Evolutionary conservation across 2,888 invertebrate species (phyloP), one percentile per base, ranked within the genome.

Genomic region (Acleris laterana): DNA sequence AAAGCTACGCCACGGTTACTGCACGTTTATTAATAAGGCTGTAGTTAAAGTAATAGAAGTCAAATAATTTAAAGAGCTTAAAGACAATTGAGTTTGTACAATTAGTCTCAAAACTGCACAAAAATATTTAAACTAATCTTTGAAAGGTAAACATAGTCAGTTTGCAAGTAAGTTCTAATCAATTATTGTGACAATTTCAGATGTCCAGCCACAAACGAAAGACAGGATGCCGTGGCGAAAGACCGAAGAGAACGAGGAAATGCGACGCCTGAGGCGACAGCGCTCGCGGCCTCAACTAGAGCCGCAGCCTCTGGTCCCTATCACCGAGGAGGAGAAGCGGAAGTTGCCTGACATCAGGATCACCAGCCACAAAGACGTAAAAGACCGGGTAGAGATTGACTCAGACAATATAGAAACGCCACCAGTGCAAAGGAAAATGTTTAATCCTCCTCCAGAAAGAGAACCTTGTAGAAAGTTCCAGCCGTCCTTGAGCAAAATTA

Each of bases 331-430:
- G 74, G 95, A 95, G 65, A 94, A 94, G 63, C 88, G 95, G 0
- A 95, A 93, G 74, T 74, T 90, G 51, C 92, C 93, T 13, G 90
- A 93, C 70, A 92, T 93, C 53, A 87, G 85, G 44, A 81, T 91
- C 50, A 85, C 91, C 17, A 77, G 71, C 28, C 85, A 82, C 9
- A 82, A 72, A 51, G 85, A 83, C 6, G 69, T 56, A 2, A 83
- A 82, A 53, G 96, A 96, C 75, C 95, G 95, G 81, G 95, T 96
- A 13, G 97, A 97, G 80, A 97, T 98, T 49, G 98, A 98, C 83
- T 97, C 97, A 3, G 98, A 98, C 75, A 98, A 98, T 76, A 96
- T 98, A 42, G 97, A 98, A 91, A 98, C 98, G 2, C 97, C 98
- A 20, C 97, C 98, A 5, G 96, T 95, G 0, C 95, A 95, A 19